These are phyloP conservation scores for Oxyura jamaicensis DNA, from an alignment of 2,113 vertebrate genomes.

Conservation along the genomic window DNA sequence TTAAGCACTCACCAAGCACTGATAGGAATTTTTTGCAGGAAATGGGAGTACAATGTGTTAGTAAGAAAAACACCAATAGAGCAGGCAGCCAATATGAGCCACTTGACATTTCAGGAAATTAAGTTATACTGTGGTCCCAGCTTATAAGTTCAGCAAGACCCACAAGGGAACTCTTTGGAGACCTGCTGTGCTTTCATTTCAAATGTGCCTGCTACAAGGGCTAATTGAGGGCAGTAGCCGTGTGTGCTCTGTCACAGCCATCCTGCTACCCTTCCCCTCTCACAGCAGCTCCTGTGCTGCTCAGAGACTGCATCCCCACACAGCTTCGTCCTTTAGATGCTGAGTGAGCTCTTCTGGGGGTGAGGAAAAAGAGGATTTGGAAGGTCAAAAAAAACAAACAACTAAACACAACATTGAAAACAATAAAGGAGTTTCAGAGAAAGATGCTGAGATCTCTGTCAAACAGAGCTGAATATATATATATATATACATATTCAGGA, in stretches of 20 bases:
- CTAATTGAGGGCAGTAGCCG: conserved; percentile 49
- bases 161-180: background rate
- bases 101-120: conserved; percentile 58
- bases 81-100: background rate
- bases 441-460: background rate
- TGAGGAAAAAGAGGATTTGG: background rate
- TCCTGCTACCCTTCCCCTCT: background rate
- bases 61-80: conserved; percentile 20
- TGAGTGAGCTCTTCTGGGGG: background rate
- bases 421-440: background rate
- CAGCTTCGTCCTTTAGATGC: background rate
- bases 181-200: conserved; percentile 8
- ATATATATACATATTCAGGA: background rate
- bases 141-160: conserved; percentile 28
- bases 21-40: conserved; percentile 32
- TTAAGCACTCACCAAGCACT: conserved; percentile 46
- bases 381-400: background rate
- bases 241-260: background rate
- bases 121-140: conserved; percentile 9
- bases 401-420: background rate
- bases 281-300: background rate
- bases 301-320: background rate
- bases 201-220: background rate
- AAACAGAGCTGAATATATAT: background rate
- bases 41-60: conserved; percentile 9